Evolutionary conservation across 2,113 vertebrate genomes (phyloP), one percentile per base, ranked within the genome.

Genomic region (Lynx canadensis): DNA sequence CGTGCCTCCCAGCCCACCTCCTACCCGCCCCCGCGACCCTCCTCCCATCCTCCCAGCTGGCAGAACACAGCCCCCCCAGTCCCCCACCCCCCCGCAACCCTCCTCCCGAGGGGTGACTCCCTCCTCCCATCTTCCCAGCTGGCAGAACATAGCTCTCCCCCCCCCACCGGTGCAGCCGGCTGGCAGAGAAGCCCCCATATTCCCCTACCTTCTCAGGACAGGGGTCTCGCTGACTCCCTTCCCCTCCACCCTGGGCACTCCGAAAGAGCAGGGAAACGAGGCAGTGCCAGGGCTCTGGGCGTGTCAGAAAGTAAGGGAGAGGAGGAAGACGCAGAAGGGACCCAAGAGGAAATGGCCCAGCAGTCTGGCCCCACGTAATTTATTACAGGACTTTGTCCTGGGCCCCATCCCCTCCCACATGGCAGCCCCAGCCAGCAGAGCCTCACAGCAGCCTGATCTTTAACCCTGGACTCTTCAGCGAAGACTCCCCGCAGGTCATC

Each of bases 301-400:
- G 11, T 78, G 79, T 10, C 8, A 5, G 13, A 52, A 68, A 68
- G 15, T 50, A 29, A 68, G 33, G 41, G 31, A 92, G 31, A 81
- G 76, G 38, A 66, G 36, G 57, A 80, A 81, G 85, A 97, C 79
- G 71, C 90, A 48, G 97, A 87, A 98, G 96, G 48, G 87, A 84
- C 38, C 33, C 16, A 82, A 23, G 69, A 98, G 98, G 98, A 99
- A 99, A 96, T 97, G 91, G 96, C 93, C 55, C 82, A 93, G 88
- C 79, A 57, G 71, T 83, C 89, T 68, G 92, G 87, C 79, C 84
- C 45, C 84, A 2, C 0, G 97, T 98, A 98, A 98, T 99, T 98
- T 99, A 99, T 99, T 98, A 91, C 90, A 97, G 99, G 98, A 99
- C 99, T 99, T 99, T 99, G 99, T 82, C 98, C 98, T 96, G n/a